Percentiles rank a stretch among this genome's conserved stretches.
phyloP scores from a whole-genome alignment of 1,140 invertebrate genomes.

The Medauroidea extradentata region DNA sequence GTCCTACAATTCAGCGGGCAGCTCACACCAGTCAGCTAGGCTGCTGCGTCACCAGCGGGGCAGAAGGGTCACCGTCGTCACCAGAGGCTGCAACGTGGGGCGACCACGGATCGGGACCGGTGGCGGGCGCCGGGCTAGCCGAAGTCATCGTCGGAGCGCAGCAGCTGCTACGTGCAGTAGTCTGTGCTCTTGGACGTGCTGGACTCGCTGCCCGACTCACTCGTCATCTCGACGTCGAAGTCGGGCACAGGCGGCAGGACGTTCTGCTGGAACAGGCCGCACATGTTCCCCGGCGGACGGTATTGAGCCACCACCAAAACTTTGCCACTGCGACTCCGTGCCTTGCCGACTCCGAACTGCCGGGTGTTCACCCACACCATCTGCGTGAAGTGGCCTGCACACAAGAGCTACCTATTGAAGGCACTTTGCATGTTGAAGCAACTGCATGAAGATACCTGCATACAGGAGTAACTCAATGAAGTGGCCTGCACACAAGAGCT shows the following conservation, averaged over 20 bases:
- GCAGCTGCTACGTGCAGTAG: slow-evolving; percentile 5
- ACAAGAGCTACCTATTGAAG: slow-evolving; percentile 10
- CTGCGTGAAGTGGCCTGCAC: slow-evolving; percentile 83
- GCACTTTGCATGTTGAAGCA: no score
- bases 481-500: slow-evolving; percentile 56
- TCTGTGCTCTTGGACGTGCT: slow-evolving; percentile 3
- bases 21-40: no score
- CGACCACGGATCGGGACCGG: no score
- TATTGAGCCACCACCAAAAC: slow-evolving; percentile 79
- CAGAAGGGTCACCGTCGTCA: no score
- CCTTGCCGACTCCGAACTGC: slow-evolving; percentile 78
- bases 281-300: slow-evolving; percentile 69
- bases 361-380: slow-evolving; percentile 78
- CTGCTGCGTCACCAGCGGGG: no score
- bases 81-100: no score
- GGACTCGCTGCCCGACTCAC: slow-evolving; percentile 9
- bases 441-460: no score
- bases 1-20: no score
- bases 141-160: no score
- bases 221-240: slow-evolving; percentile 4
- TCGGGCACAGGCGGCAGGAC: slow-evolving; percentile 60
- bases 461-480: no score
- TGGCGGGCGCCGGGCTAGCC: background rate
- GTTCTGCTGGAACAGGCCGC: slow-evolving; percentile 70
- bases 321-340: slow-evolving; percentile 67